Base-by-base conservation (phyloP, 2,888 invertebrate species). In the Trichopoda pennipes region DNA sequence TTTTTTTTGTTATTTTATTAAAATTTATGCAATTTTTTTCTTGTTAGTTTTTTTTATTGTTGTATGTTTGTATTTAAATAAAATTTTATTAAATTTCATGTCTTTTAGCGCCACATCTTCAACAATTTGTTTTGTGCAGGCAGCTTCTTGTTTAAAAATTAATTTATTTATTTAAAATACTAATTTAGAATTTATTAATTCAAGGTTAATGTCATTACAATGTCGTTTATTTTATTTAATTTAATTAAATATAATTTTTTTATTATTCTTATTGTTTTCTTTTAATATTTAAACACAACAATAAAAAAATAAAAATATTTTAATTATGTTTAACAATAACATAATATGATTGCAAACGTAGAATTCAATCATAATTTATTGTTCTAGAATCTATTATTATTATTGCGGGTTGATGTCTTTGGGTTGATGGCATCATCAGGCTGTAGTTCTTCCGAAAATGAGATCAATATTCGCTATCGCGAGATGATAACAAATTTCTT, bases 191-290 rank as follows among this genome's bases (percentile, higher is more conserved):
- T 63, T 63, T 70, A 19, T 81, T 77, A 74, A 77, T 35, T 73
- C 81, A 81, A 81, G 81, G 81, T 69, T 77, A 81, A 81, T 81
- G 78, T 60, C 81, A 74, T 74, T 81, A 81, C 73, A 74, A 70
- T 70, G 74, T 64, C 78, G 70, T 78, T 75, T 61, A 78, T 69
- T 81, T 70, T 16, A 47, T 42, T 80, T 64, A 53, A 51, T 49
- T 2, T 42, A 10, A n/a, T 44, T 55, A 12, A 3, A 12, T 32
- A n/a, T 23, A 19, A 19, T 19, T 32, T 7, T 38, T n/a, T 8
- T 38, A 42, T 7, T 1, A 7, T 47, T 56, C 23, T 55, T 19
- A 14, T 21, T 6, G 4, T 16, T 10, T 32, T 16, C 23, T 38
- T 23, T 55, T 1, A 42, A 35, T 35, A 8, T 35, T 35, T 35